Evolutionary conservation across 2,888 invertebrate genomes (phyloP).

Genomic region (Rugalucina vietnamica): DNA sequence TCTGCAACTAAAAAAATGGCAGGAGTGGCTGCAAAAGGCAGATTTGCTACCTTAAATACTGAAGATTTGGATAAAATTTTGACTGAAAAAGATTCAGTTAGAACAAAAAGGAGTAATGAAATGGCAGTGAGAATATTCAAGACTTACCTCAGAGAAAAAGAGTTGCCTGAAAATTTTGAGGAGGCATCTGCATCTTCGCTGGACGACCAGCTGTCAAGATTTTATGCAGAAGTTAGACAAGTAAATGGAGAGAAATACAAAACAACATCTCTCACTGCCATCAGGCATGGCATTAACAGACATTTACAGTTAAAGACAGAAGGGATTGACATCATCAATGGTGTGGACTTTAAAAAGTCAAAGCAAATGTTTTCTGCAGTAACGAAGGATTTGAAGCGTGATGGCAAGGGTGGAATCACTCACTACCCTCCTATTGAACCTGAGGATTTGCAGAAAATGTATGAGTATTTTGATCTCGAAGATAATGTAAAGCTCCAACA

Average conservation of each 20-base stretch:
- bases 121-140: background rate
- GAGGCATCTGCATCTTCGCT: too few relatives aligned
- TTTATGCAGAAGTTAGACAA: too few relatives aligned
- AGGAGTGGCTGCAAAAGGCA: too few relatives aligned
- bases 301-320: too few relatives aligned
- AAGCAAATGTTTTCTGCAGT: background rate
- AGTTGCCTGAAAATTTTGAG: background rate
- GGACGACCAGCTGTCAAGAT: too few relatives aligned
- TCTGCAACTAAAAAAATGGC: too few relatives aligned
- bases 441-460: background rate
- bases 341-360: too few relatives aligned
- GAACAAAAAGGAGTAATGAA: background rate
- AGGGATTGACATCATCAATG: too few relatives aligned
- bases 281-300: too few relatives aligned
- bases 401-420: background rate
- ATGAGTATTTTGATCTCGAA: background rate
- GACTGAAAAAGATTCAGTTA: background rate
- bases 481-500: background rate
- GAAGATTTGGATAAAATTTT: background rate
- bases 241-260: too few relatives aligned
- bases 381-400: background rate
- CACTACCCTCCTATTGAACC: background rate
- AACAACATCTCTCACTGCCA: too few relatives aligned
- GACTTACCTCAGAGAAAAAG: background rate
- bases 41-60: too few relatives aligned